Base-by-base conservation (phyloP, 2,113 vertebrate genomes). In the Dermatemys mawii region DNA sequence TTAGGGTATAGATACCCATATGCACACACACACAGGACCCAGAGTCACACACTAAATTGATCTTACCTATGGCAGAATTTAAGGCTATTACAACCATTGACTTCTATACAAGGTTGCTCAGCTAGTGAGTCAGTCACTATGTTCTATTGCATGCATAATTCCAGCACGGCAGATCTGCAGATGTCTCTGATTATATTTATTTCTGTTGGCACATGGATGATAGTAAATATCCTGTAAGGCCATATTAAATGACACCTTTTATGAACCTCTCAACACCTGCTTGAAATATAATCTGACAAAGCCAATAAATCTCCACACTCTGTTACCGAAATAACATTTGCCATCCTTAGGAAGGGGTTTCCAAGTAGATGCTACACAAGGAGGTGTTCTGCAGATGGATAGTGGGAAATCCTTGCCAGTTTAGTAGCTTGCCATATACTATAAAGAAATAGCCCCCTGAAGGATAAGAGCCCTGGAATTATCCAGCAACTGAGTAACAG, bases 241-340 rank as follows among this genome's bases (percentile, higher is more conserved):
- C 6, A 1, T 84, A 50, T 86, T 83, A 70, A 1, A 2, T 91
- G 84, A 73, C 83, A 87, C 46, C 22, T 83, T 94, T 85, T 8
- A 1, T 83, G 85, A 89, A 90, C 16, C 50, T 78, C 67, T 89
- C 80, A 93, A 92, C 89, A 92, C 78, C 89, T 92, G 87, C 89
- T 87, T 85, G 80, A 70, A 78, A 48, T 35, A 46, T 48, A 79
- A 0, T 89, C 82, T 81, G 82, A 92, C 44, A 24, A 21, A 92
- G 32, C 54, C 87, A 76, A 67, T 79, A 48, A 90, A 88, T 22
- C 55, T 38, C 21, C 0, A 0, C 0, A 0, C 2, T 82, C 22
- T 41, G 41, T 49, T 2, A 57, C 19, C 3, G 1, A n/a, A 75
- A 29, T 14, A 78, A 32, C 8, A 17, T 35, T 83, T 90, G 44